Evolutionary conservation across 2,113 vertebrate species (phyloP).

Genomic region (Callionymus lyra): DNA sequence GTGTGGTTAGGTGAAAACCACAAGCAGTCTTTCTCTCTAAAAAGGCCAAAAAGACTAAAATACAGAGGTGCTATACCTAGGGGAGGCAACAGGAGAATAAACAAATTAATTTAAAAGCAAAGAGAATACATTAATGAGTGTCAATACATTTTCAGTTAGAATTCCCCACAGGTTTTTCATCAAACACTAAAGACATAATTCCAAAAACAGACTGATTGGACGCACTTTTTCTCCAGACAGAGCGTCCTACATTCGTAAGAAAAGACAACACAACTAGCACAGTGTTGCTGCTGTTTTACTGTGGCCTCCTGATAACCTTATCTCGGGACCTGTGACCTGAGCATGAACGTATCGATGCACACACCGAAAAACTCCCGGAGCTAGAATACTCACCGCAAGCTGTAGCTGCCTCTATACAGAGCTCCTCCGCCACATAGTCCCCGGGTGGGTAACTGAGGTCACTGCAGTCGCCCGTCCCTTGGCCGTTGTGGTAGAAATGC

Average conservation of each 20-base stretch:
- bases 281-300: conserved; percentile 12
- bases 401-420: conserved; percentile 82
- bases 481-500: conserved; percentile 73
- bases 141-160: conserved; percentile 31
- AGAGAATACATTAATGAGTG: neutral
- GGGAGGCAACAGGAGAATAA: conserved; percentile 5
- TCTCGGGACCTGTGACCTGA: conserved; percentile 16
- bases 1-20: conserved; percentile 92
- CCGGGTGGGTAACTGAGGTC: conserved; percentile 74
- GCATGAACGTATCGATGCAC: conserved; percentile 1
- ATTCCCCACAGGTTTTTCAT: conserved; percentile 44
- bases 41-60: conserved; percentile 84
- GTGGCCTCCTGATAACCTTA: conserved; percentile 38
- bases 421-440: conserved; percentile 83
- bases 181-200: conserved; percentile 26
- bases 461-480: conserved; percentile 57
- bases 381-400: conserved; percentile 76
- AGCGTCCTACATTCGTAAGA: neutral
- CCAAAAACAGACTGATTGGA: conserved; percentile 23
- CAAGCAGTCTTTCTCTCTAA: conserved; percentile 75
- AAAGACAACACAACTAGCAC: neutral
- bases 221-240: neutral
- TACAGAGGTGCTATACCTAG: conserved; percentile 86
- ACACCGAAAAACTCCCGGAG: neutral
- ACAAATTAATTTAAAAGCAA: neutral